Evolutionary conservation across 2,797 vertebrate species (phyloP), one percentile per base, ranked within the genome.

Genomic region (Pantherophis vulpinus): DNA sequence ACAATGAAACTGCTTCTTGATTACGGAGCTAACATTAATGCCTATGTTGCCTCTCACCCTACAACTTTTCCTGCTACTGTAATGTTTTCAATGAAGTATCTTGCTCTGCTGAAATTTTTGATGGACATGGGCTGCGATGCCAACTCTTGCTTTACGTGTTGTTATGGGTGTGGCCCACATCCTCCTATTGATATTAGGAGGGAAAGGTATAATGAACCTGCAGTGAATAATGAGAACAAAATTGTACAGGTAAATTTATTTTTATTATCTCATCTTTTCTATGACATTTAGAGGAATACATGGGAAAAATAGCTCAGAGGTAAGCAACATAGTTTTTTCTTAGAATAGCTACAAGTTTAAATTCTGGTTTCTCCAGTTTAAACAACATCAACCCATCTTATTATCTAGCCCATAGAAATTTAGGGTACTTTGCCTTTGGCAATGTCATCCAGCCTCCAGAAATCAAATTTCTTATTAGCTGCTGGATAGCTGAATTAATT

Each of bases 11-110:
- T 99, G 93, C 98, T 99, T 94, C 97, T 99, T 94, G 98, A 98
- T 94, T 98, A 99, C 0, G 98, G 99, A 0, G 99, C 99, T 5
- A 97, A 99, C 91, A 97, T 99, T 91, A 98, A 99, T 51, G 98
- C 98, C 55, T 96, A 96, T 91, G 98, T 99, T 96, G 97, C 98
- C 87, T 98, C 98, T 9, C 98, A 99, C 92, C 99, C 98, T 87
- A 99, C 99, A 47, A 93, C 98, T 86, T 99, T 99, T 97, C 99
- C 99, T 0, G 98, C 98, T 3, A 97, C 98, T 66, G 98, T 99
- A 95, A 98, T 99, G 98, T 99, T 99, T 97, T 98, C 98, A 29
- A 98, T 99, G 98, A 99, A 98, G 97, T 98, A 98, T 95, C 97
- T 99, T 91, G 92, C 98, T 0, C 94, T 99, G 97, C 97, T 99